These are phyloP conservation scores for Onychostoma macrolepis DNA, from an alignment of 2,113 vertebrate species.

Conservation along the genomic window DNA sequence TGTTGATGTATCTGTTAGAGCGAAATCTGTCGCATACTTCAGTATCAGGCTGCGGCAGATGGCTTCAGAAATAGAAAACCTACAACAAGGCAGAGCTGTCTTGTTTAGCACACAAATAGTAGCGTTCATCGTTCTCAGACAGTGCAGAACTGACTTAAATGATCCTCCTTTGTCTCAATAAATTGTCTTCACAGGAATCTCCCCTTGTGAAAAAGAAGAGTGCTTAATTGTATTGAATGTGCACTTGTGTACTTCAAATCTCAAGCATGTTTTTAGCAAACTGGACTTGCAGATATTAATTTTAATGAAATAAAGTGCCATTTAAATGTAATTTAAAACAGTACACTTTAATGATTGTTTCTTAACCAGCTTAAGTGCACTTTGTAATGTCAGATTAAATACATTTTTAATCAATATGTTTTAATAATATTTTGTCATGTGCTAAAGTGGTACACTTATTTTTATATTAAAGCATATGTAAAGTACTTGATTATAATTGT, in stretches of 20 bases:
- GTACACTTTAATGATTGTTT: neutral
- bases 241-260: neutral
- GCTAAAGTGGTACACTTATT: no score
- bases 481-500: no score
- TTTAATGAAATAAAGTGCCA: neutral
- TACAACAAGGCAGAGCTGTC: slow-evolving; percentile 14
- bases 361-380: neutral
- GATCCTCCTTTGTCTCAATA: slow-evolving; percentile 22
- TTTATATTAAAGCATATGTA: no score
- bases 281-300: neutral
- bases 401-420: no score
- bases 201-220: neutral
- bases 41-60: slow-evolving; percentile 38
- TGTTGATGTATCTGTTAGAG: slow-evolving; percentile 46
- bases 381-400: neutral
- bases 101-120: slow-evolving; percentile 25
- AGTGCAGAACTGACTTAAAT: slow-evolving; percentile 18
- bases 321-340: neutral
- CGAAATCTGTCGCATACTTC: slow-evolving; percentile 8
- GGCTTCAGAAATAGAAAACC: slow-evolving; percentile 22
- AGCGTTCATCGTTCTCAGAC: slow-evolving; percentile 29
- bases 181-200: slow-evolving; percentile 18
- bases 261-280: neutral
- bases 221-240: neutral
- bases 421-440: no score